A percentile compares a stretch with the other conserved stretches of the same genome.
These are phyloP conservation scores for Nephrotoma appendiculata DNA, from an alignment of 2,888 invertebrate genomes.

Conservation along the genomic window DNA sequence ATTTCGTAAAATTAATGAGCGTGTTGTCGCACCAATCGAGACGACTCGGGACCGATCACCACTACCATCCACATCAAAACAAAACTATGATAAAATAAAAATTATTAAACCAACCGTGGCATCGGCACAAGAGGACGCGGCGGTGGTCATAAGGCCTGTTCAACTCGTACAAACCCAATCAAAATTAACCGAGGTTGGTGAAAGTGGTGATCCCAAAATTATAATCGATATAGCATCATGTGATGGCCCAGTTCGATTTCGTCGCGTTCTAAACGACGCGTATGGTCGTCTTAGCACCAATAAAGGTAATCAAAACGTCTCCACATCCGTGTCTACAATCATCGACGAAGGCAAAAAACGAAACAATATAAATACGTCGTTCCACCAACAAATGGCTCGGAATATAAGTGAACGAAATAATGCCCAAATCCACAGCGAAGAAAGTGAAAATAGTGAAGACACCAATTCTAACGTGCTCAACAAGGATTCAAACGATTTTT, in stretches of 20 bases:
- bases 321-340: slow-evolving; percentile 22
- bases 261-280: slow-evolving; percentile 69
- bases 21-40: slow-evolving; percentile 8
- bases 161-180: background rate
- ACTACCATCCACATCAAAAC: slow-evolving; percentile 6
- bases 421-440: slow-evolving; percentile 15
- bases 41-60: slow-evolving; percentile 10
- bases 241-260: slow-evolving; percentile 79
- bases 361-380: slow-evolving; percentile 29
- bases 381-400: slow-evolving; percentile 33
- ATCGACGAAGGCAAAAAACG: slow-evolving; percentile 27
- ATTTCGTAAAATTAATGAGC: slow-evolving; percentile 13
- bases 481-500: slow-evolving; percentile 28
- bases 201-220: slow-evolving; percentile 34
- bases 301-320: slow-evolving; percentile 19
- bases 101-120: background rate
- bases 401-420: slow-evolving; percentile 24
- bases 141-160: background rate
- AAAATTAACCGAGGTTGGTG: background rate
- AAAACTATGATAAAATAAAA: background rate
- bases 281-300: slow-evolving; percentile 36
- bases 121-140: background rate
- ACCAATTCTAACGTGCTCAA: background rate
- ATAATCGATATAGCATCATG: slow-evolving; percentile 81
- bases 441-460: slow-evolving; percentile 19